phyloP scores from a whole-genome alignment of 2,888 invertebrate species.

The Leucoptera coffeella region DNA sequence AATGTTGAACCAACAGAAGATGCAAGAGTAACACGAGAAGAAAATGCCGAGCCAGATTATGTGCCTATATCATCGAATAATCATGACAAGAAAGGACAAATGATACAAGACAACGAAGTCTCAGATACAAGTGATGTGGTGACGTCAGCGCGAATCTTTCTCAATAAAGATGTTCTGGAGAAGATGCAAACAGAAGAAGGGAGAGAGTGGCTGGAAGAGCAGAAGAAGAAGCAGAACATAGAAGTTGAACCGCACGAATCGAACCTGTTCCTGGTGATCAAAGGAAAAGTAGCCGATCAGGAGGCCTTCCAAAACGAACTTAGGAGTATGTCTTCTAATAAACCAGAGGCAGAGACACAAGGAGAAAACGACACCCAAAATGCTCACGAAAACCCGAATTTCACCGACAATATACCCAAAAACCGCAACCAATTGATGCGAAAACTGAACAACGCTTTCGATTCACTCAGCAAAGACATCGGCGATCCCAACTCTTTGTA shows the following conservation, averaged over 20 bases:
- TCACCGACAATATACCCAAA: constrained; percentile 19
- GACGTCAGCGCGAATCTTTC: constrained; percentile 39
- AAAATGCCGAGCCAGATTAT: constrained; percentile 17
- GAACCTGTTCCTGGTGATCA: constrained; percentile 32
- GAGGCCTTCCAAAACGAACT: constrained; percentile 44
- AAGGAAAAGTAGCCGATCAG: constrained; percentile 40
- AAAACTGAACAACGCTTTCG: constrained; percentile 21
- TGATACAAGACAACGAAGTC: constrained; percentile 41
- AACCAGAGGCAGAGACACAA: constrained; percentile 10
- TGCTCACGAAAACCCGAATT: constrained; percentile 7
- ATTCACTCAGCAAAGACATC: constrained; percentile 27
- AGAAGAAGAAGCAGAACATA: constrained; percentile 20
- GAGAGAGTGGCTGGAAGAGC: constrained; percentile 26
- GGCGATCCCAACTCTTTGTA: constrained; percentile 45
- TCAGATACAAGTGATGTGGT: constrained; percentile 34
- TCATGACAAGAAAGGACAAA: constrained; percentile 27
- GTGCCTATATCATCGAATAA: constrained; percentile 22
- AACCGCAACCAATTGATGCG: constrained; percentile 21
- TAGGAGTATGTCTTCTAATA: constrained; percentile 22
- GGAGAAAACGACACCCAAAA: constrained; percentile 5
- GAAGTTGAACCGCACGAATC: constrained; percentile 24
- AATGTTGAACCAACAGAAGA: neutral
- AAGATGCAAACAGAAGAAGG: constrained; percentile 41
- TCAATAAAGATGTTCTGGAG: constrained; percentile 36
- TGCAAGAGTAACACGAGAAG: constrained; percentile 4